Evolutionary conservation across 2,797 vertebrate species (phyloP).

Genomic region (Lycodopsis pacificus): DNA sequence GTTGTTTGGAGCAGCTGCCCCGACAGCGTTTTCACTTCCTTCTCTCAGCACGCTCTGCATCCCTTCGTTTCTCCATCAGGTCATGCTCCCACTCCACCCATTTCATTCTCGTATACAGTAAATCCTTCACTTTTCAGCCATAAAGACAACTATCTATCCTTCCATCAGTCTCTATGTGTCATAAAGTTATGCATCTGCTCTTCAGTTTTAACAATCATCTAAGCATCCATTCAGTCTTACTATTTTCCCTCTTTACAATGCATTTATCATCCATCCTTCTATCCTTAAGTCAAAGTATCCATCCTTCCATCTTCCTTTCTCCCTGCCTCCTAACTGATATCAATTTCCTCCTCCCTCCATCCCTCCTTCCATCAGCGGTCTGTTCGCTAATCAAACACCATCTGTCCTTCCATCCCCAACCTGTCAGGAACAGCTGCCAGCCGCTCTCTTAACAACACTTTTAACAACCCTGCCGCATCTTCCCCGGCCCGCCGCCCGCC

Average conservation of each 20-base stretch:
- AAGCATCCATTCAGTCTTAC: not conserved
- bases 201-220: not conserved
- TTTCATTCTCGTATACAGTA: not conserved
- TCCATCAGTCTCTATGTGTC: not conserved
- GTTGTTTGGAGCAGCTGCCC: constrained; percentile 67
- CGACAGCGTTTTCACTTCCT: constrained; percentile 32
- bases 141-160: not conserved
- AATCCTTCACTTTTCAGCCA: not conserved
- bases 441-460: constrained; percentile 98
- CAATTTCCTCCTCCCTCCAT: constrained; percentile 58
- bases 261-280: not conserved
- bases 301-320: constrained; percentile 16
- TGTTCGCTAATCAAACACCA: constrained; percentile 99
- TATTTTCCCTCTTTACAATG: not conserved
- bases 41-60: constrained; percentile 30
- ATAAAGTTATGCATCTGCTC: not conserved
- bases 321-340: constrained; percentile 41
- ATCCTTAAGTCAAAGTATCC: constrained; percentile 30
- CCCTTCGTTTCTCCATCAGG: constrained; percentile 26
- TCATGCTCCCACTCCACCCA: not conserved
- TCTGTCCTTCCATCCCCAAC: constrained; percentile 99
- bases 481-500: constrained; percentile 94
- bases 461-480: constrained; percentile 97
- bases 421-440: constrained; percentile 90
- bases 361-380: constrained; percentile 95